Base-by-base conservation (phyloP, 1,140 invertebrate genomes). In the Drosophila rhopaloa region DNA sequence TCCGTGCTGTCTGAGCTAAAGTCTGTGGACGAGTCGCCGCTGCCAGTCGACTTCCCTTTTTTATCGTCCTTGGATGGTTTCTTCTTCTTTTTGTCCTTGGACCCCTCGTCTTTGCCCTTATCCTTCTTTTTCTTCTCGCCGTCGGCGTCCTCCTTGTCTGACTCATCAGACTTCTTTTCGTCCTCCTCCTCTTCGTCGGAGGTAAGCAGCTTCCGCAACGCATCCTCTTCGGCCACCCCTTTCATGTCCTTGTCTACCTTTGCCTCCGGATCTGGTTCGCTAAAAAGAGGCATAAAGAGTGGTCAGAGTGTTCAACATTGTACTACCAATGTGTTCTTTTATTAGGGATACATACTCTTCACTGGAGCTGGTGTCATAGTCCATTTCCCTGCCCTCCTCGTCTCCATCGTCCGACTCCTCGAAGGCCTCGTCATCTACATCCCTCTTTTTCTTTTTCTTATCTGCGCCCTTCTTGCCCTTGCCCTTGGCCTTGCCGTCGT, bases 341-440 rank as follows among this genome's bases (percentile, higher is more conserved):
- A 47, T n/a, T 16, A 8, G 29, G 4, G 10, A 5, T 50, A 81
- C 86, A 65, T 92, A 94, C 95, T 94, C 94, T 60, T 95, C 95
- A 14, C 96, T 96, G 5, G 96, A 97, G 84, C 97, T 96, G 2
- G 96, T 97, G 79, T 97, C 97, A 79, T 97, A 97, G 92, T 97
- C 97, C 61, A 95, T 94, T 93, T 99, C 98, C 70, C 96, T 93
- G 1, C 98, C 98, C 94, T 99, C 98, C 89, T 97, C 97, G 93
- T 99, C 98, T 0, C 98, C 98, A 93, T 99, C 98, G 93, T 99
- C 98, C 88, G 97, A 98, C 92, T 99, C 98, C 93, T 99, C 98
- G 56, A 97, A 95, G 0, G 97, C 97, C 89, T 98, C 97, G 79
- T 96, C 95, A 82, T 98, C 96, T 0, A 97, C 95, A 70, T 94